phyloP scores from a whole-genome alignment of 1,140 invertebrate genomes.

The Sinella curviseta region DNA sequence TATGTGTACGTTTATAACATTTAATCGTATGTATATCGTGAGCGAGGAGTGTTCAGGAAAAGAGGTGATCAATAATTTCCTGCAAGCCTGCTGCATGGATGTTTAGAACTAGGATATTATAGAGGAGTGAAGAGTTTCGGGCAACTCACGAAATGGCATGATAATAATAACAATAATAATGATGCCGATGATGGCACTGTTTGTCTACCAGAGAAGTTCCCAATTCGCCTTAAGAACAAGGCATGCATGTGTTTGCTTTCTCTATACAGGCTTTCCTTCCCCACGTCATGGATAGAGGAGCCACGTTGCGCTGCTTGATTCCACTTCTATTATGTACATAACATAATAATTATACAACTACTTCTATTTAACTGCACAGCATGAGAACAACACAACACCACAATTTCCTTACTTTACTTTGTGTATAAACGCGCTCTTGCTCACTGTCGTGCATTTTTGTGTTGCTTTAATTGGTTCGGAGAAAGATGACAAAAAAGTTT shows the following conservation, averaged over 20 bases:
- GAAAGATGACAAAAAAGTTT: too few species aligned
- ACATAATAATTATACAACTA: neutral
- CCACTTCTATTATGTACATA: too few species aligned
- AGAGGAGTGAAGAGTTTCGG: neutral
- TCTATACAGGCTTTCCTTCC: too few species aligned
- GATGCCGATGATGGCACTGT: constrained; percentile 4
- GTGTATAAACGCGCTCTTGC: too few species aligned
- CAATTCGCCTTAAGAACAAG: neutral
- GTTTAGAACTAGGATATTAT: too few species aligned
- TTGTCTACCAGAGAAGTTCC: constrained; percentile 3
- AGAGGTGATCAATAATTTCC: constrained; percentile 14
- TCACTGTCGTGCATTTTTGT: too few species aligned
- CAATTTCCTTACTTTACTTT: neutral
- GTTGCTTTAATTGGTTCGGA: too few species aligned
- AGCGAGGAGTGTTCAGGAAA: too few species aligned
- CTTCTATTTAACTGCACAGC: neutral
- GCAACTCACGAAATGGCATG: neutral
- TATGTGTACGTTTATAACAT: too few species aligned
- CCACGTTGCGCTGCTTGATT: neutral
- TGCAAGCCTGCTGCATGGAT: too few species aligned
- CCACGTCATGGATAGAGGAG: neutral
- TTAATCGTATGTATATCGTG: too few species aligned
- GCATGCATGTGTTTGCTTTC: neutral
- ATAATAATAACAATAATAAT: too few species aligned
- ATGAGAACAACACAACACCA: constrained; percentile 3